These are phyloP conservation scores for Discoglossus pictus DNA, from an alignment of 2,797 vertebrate species.

Conservation along the genomic window DNA sequence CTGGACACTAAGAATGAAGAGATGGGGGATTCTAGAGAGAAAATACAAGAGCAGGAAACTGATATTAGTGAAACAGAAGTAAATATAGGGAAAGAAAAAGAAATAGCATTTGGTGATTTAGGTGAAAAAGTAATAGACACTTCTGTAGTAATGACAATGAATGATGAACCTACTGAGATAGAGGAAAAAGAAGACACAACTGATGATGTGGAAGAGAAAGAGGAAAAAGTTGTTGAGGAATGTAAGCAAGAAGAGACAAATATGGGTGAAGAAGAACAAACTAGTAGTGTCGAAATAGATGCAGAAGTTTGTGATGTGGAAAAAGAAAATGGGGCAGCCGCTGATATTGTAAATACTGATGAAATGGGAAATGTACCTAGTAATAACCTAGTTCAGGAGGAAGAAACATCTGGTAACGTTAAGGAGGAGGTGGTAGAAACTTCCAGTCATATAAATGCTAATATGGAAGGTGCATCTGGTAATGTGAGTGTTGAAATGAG, in stretches of 20 bases:
- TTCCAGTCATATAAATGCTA: too few relatives aligned
- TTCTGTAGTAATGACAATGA: too few relatives aligned
- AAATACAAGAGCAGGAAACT: neutral
- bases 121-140: too few relatives aligned
- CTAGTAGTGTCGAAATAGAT: too few relatives aligned
- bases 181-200: neutral
- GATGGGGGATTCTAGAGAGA: neutral
- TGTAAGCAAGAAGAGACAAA: neutral
- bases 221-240: neutral
- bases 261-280: too few relatives aligned
- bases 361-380: neutral
- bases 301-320: neutral
- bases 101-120: constrained; percentile 4
- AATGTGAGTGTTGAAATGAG: neutral
- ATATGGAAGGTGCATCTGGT: too few relatives aligned
- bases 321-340: constrained; percentile 6
- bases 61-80: fast-evolving
- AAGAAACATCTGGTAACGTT: too few relatives aligned
- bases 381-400: too few relatives aligned
- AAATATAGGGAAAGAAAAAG: neutral
- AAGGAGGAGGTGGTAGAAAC: too few relatives aligned
- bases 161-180: too few relatives aligned
- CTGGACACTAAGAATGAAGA: neutral
- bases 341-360: neutral
- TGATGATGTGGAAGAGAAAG: neutral